Conservation (phyloP, 2,888 invertebrate species). For the Galeruca laticollis region DNA sequence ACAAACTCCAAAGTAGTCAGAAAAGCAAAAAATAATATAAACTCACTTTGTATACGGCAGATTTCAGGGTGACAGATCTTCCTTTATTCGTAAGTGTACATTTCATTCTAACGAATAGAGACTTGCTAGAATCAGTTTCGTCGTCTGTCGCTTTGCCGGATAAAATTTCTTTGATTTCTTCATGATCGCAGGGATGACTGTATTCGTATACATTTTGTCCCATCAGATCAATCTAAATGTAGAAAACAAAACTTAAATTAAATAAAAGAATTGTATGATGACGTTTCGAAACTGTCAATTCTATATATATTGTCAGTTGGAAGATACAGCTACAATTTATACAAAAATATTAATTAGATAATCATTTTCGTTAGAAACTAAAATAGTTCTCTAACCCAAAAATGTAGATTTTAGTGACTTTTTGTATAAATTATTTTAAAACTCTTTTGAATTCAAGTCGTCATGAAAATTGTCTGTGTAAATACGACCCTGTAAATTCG, state of each 20-base stretch:
- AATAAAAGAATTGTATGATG: too few species aligned
- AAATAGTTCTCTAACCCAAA: too few species aligned
- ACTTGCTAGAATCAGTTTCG: constrained; percentile 68
- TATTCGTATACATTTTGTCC: constrained; percentile 95
- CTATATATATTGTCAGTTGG: too few species aligned
- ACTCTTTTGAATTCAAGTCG: too few species aligned
- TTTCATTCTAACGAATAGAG: constrained; percentile 87
- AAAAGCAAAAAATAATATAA: neutral
- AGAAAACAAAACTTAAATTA: constrained; percentile 4
- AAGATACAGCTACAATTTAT: too few species aligned
- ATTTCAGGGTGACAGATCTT: constrained; percentile 94
- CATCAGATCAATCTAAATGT: constrained; percentile 90
- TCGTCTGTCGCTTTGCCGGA: constrained; percentile 66
- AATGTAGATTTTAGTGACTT: too few species aligned
- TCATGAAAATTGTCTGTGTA: too few species aligned
- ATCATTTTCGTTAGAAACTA: too few species aligned
- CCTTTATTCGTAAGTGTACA: constrained; percentile 96
- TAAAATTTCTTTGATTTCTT: constrained; percentile 81
- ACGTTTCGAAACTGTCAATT: too few species aligned
- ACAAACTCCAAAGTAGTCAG: neutral
- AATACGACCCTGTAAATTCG: too few species aligned
- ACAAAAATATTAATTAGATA: too few species aligned
- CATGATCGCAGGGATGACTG: constrained; percentile 95
- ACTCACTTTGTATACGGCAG: constrained; percentile 92
- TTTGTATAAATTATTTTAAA: too few species aligned